These are phyloP conservation scores for Drusus annulatus DNA, from an alignment of 1,140 invertebrate genomes.

Conservation along the genomic window DNA sequence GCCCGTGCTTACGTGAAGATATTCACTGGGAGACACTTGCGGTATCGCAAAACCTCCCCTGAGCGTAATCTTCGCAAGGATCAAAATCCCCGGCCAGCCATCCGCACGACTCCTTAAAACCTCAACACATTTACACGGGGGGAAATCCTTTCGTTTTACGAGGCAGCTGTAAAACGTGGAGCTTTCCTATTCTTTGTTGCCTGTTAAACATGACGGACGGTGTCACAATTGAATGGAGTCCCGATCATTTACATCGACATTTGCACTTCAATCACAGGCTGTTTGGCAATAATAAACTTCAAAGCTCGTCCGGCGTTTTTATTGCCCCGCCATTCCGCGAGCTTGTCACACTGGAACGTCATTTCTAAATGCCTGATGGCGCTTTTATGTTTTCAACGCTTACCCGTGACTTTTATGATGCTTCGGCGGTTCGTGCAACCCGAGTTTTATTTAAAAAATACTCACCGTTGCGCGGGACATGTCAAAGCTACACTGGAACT, in stretches of 20 bases:
- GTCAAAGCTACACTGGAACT: no score
- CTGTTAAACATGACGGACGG: not conserved
- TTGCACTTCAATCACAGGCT: not conserved
- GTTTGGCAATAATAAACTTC: not conserved
- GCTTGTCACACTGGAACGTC: no score
- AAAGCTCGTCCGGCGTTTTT: not conserved
- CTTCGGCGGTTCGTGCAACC: no score
- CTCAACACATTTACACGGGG: not conserved
- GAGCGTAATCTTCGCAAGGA: slow-evolving; percentile 14
- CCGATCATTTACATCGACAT: not conserved
- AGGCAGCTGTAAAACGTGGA: not conserved
- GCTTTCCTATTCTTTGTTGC: not conserved
- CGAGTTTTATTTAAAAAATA: no score
- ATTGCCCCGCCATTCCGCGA: no score
- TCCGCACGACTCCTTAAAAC: slow-evolving; percentile 8
- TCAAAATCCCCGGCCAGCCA: not conserved
- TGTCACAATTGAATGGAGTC: not conserved
- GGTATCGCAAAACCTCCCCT: slow-evolving; percentile 23
- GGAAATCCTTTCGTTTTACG: not conserved
- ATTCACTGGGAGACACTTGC: slow-evolving; percentile 3
- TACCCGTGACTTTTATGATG: no score
- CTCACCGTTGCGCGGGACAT: no score
- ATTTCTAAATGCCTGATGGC: no score
- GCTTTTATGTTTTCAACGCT: no score
- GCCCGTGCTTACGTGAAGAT: slow-evolving; percentile 1